These are phyloP conservation scores for Sakesphorus luctuosus DNA, from an alignment of 2,113 vertebrate species.

Conservation along the genomic window DNA sequence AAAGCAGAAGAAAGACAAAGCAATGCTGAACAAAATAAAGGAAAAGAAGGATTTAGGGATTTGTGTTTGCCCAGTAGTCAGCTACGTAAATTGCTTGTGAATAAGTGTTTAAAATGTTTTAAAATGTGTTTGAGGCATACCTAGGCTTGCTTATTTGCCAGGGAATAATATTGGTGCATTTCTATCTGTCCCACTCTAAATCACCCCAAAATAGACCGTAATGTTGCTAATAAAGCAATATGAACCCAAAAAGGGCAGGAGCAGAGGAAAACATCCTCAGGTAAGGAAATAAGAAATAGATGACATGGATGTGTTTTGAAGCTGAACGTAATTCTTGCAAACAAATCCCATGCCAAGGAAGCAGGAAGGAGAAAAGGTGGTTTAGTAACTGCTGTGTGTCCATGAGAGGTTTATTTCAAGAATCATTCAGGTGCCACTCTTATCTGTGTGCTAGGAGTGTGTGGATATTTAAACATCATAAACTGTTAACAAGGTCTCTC, in stretches of 20 bases:
- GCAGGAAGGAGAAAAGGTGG: not conserved
- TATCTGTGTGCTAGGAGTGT: not conserved
- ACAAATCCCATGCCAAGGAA: not conserved
- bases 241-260: conserved; percentile 2
- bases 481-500: not conserved
- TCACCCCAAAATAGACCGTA: not conserved
- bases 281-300: conserved; percentile 22
- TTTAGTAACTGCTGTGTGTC: not conserved
- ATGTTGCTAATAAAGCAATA: not conserved
- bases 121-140: conserved; percentile 4
- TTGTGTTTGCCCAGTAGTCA: conserved; percentile 16
- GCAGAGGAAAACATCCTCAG: not conserved
- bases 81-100: conserved; percentile 6
- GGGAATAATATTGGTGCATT: not conserved
- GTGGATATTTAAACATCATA: not conserved
- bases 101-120: conserved; percentile 10
- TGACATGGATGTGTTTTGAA: not conserved
- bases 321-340: not conserved
- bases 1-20: conserved; percentile 32
- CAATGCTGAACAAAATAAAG: not conserved
- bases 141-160: conserved; percentile 1
- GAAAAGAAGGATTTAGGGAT: conserved; percentile 4
- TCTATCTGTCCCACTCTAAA: conserved; percentile 32
- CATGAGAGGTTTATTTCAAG: not conserved
- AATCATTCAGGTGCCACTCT: not conserved